These are phyloP conservation scores for Zingel zingel DNA, from an alignment of 2,113 vertebrate species.

Conservation along the genomic window DNA sequence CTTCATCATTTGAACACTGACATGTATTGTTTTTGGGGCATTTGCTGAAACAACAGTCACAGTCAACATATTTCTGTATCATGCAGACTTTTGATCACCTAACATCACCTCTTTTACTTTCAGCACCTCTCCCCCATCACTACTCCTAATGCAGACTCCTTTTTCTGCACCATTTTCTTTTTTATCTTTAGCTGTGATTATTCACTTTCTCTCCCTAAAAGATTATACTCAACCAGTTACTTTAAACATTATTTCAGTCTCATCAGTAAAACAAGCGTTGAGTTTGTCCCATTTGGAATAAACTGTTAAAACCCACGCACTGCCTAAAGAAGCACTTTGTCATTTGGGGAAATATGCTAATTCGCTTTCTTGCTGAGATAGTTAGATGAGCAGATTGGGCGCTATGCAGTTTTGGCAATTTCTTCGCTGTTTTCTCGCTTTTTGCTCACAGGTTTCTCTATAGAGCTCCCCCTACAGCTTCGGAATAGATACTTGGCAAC, in stretches of 20 bases:
- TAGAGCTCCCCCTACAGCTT: no score
- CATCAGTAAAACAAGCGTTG: constrained; percentile 2
- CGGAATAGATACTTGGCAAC: no score
- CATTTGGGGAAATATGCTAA: not conserved
- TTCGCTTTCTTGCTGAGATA: not conserved
- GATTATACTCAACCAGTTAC: not conserved
- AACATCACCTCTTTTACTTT: not conserved
- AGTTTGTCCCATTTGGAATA: not conserved
- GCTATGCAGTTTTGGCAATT: no score
- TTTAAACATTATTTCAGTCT: not conserved
- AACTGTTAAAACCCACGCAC: not conserved
- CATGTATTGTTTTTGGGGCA: no score
- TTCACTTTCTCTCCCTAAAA: not conserved
- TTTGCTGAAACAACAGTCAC: not conserved
- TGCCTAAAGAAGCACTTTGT: not conserved
- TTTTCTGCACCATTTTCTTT: not conserved
- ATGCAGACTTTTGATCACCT: not conserved
- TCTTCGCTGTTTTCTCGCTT: no score
- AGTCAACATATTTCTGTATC: not conserved
- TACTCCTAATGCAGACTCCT: not conserved
- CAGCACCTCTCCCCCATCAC: not conserved
- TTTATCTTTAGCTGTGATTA: not conserved
- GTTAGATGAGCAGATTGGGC: not conserved
- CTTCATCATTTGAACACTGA: not conserved
- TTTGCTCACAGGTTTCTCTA: no score